Evolutionary conservation across 1,140 invertebrate genomes (phyloP).

Genomic region (Scaptomyza pallida): DNA sequence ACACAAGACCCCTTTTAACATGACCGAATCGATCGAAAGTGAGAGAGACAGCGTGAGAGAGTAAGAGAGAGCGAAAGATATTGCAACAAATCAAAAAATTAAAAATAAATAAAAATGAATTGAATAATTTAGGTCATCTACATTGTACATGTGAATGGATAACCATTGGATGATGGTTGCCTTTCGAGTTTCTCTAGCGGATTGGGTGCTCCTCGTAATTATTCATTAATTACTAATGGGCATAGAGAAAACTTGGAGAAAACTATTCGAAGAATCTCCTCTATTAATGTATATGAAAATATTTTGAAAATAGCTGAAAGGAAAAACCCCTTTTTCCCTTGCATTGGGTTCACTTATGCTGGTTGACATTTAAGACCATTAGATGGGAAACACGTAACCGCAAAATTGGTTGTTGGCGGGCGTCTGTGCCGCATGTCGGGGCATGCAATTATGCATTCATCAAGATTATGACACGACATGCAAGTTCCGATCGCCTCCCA

Average conservation of each 20-base stretch:
- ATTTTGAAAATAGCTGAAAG: conserved; percentile 59
- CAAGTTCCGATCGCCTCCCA: conserved; percentile 63
- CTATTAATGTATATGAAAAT: conserved; percentile 74
- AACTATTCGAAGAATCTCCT: conserved; percentile 14
- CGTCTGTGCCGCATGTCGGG: conserved; percentile 46
- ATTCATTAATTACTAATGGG: conserved; percentile 66
- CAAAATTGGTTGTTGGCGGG: conserved; percentile 22
- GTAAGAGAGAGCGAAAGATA: conserved; percentile 45
- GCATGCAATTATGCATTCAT: conserved; percentile 83
- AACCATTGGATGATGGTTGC: conserved; percentile 38
- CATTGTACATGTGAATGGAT: conserved; percentile 15
- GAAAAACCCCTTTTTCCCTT: too few species aligned
- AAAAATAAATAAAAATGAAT: conserved; percentile 83
- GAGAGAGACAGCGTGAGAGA: not conserved
- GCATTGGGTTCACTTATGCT: conserved; percentile 52
- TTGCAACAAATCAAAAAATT: conserved; percentile 83
- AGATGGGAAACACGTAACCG: conserved; percentile 36
- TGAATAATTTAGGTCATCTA: conserved; percentile 83
- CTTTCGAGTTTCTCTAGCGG: conserved; percentile 14
- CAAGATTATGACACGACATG: conserved; percentile 83
- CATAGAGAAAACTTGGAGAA: conserved; percentile 5
- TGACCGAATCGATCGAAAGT: not conserved
- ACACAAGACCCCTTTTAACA: conserved; percentile 68
- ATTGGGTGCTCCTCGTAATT: conserved; percentile 51
- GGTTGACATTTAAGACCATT: conserved; percentile 71